phyloP scores from a whole-genome alignment of 2,797 vertebrate species.

The Gephyroberyx darwinii region DNA sequence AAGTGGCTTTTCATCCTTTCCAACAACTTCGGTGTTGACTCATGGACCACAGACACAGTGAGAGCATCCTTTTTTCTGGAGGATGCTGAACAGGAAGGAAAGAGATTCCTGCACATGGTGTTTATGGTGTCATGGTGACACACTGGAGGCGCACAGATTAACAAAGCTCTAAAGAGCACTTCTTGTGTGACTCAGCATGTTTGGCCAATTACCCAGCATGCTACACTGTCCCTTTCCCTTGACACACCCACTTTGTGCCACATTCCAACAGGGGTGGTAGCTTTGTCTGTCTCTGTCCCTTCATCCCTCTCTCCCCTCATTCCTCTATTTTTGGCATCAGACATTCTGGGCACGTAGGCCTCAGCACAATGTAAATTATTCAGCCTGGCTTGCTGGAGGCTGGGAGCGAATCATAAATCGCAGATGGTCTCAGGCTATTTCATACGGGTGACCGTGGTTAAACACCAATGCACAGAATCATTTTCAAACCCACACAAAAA shows the following conservation, averaged over 20 bases:
- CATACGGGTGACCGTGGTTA: conserved; percentile 81
- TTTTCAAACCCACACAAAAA: conserved; percentile 79
- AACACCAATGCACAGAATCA: conserved; percentile 80
- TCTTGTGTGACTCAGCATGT: conserved; percentile 75
- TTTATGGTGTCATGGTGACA: conserved; percentile 68
- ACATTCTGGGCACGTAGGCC: conserved; percentile 82
- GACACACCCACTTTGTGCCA: conserved; percentile 68
- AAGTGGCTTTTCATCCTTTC: conserved; percentile 30
- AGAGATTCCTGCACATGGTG: conserved; percentile 46
- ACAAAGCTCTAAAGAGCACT: conserved; percentile 50
- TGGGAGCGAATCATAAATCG: conserved; percentile 83
- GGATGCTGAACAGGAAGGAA: conserved; percentile 20
- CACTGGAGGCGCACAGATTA: conserved; percentile 56
- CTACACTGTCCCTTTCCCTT: conserved; percentile 29
- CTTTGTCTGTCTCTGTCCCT: conserved; percentile 53
- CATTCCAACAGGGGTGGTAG: conserved; percentile 56
- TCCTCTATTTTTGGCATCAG: conserved; percentile 78
- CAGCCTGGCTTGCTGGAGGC: conserved; percentile 81
- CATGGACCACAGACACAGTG: conserved; percentile 55
- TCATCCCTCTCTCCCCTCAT: conserved; percentile 47
- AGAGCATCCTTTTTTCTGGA: conserved; percentile 25
- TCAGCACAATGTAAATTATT: conserved; percentile 88
- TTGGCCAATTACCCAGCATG: conserved; percentile 71
- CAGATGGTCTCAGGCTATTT: conserved; percentile 82
- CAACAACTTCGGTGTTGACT: conserved; percentile 55